Evolutionary conservation across 2,888 invertebrate species (phyloP).

Genomic region (Melanostoma mellinum): DNA sequence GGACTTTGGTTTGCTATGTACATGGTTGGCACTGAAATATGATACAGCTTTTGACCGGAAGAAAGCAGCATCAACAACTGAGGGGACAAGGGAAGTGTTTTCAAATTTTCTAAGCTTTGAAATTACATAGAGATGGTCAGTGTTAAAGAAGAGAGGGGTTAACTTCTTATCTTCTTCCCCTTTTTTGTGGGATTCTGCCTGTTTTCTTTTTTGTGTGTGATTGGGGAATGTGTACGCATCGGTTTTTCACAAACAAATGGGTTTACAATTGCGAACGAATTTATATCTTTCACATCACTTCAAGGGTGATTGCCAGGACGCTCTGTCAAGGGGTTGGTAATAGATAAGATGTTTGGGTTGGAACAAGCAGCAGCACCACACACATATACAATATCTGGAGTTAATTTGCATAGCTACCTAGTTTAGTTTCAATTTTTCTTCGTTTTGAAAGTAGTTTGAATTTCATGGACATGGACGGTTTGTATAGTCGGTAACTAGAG

Average conservation of each 20-base stretch:
- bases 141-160: slow-evolving; percentile 47
- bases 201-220: slow-evolving; percentile 14
- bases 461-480: too few species aligned
- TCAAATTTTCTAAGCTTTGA: slow-evolving; percentile 68
- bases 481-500: too few species aligned
- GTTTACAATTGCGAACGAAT: slow-evolving; percentile 68
- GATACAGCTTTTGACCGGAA: slow-evolving; percentile 72
- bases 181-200: slow-evolving; percentile 23
- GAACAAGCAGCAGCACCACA: background rate
- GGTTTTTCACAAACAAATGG: slow-evolving; percentile 67
- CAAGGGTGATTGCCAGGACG: slow-evolving; percentile 19
- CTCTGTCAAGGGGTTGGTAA: slow-evolving; percentile 7
- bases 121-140: slow-evolving; percentile 71
- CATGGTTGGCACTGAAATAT: slow-evolving; percentile 65
- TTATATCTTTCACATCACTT: slow-evolving; percentile 48
- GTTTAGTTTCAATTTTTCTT: background rate
- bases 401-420: slow-evolving; percentile 10
- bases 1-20: slow-evolving; percentile 70
- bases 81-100: slow-evolving; percentile 35
- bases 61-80: slow-evolving; percentile 17
- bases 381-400: background rate
- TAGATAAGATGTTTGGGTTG: slow-evolving; percentile 2
- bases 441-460: too few species aligned
- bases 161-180: slow-evolving; percentile 56
- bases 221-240: slow-evolving; percentile 51